Base-by-base conservation (phyloP, 2,113 vertebrate genomes). In the Zosterops lateralis region DNA sequence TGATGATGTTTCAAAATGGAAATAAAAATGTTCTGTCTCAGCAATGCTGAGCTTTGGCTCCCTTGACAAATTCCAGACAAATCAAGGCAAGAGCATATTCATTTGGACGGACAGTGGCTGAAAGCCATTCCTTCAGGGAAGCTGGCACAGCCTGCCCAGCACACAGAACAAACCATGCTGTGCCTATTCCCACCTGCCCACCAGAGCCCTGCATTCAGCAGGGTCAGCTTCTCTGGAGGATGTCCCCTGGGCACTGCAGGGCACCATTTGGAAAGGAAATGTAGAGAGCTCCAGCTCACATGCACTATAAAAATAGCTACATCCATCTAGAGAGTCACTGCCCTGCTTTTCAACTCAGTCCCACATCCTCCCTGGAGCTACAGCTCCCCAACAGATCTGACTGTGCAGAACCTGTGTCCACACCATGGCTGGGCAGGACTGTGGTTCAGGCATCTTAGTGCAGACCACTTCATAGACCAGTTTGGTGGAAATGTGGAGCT, bases 171-270 rank as follows among this genome's bases (percentile, higher is more conserved):
- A 67, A 20, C 38, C 71, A 62, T 8, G 6, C 65, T 84, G 51
- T 28, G 81, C 81, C 65, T 89, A 17, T 87, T 84, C 65, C 90
- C 87, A 89, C 95, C 92, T 87, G 90, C 70, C 70, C 31, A 31
- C 18, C 1, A 9, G 56, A 87, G 70, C 40, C 40, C 84, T 38
- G 67, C 20, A 0, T 34, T 31, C 77, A 67, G 34, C 65, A 58
- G 84, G 50, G 60, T 64, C 91, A 65, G 34, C 57, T 71, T 58
- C 74, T 32, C 68, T 0, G 0, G 26, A 26, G 65, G 9, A 15
- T 57, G 51, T 67, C 70, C 76, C 88, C 32, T 18, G 67, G 74
- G 74, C 48, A 51, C 40, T 51, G 44, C 1, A 1, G 14, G 80
- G 40, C 62, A 80, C 1, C 1, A 40, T 53, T 61, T 73, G 50